Evolutionary conservation across 2,113 vertebrate species (phyloP).

Genomic region (Amblyornis subalaris): DNA sequence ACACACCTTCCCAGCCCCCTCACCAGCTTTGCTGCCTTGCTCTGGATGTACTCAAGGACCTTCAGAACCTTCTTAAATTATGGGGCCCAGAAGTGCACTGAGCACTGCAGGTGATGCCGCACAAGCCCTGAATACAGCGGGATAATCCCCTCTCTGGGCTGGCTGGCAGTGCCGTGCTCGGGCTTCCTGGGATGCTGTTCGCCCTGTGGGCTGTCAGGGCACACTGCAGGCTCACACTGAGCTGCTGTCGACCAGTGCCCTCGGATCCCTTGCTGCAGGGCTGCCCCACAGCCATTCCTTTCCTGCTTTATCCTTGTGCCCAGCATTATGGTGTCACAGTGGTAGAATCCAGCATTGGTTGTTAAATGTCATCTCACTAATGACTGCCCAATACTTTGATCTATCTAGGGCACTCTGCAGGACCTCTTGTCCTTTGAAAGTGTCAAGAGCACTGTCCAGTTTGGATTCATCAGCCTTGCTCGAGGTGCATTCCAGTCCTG

Average conservation of each 20-base stretch:
- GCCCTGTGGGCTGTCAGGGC: not conserved
- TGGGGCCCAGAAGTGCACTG: not conserved
- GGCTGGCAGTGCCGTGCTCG: accelerated
- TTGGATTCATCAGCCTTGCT: not conserved
- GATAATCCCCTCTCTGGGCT: not conserved
- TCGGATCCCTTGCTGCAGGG: not conserved
- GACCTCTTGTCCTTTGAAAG: not conserved
- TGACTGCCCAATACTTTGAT: not conserved
- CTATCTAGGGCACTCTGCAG: not conserved
- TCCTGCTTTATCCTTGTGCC: not conserved
- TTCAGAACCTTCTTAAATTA: not conserved
- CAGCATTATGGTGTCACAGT: accelerated
- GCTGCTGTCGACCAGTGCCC: not conserved
- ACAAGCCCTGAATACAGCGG: not conserved
- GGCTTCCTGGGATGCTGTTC: accelerated
- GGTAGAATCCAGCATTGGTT: no score
- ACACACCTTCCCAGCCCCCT: not conserved
- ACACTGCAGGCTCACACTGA: not conserved
- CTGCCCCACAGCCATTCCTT: not conserved
- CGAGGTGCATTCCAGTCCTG: not conserved
- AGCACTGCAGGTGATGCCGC: not conserved
- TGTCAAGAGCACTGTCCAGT: not conserved
- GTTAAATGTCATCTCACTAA: not conserved
- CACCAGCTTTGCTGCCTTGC: not conserved
- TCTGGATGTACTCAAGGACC: not conserved